Evolutionary conservation across 1,140 invertebrate species (phyloP), one percentile per base, ranked within the genome.

Genomic region (Musca vetustissima): DNA sequence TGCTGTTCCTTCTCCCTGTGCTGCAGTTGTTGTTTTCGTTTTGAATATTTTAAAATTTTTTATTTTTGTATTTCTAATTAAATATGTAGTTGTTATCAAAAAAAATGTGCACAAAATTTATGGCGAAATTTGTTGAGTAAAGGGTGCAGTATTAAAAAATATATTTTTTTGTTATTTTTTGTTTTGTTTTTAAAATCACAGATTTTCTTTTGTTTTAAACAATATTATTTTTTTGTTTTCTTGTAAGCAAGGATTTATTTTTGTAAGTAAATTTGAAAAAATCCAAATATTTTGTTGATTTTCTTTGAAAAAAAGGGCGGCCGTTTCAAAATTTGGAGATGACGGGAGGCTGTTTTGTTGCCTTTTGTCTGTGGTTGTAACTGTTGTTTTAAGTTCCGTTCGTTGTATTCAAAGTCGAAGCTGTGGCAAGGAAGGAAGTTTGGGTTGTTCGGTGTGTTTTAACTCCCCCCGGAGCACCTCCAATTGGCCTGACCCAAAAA

Each of bases 391-490:
- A 17, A 2, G 36, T 43, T 43, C 36, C 36, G 4, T 43, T 43
- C 36, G 36, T 43, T 43, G 36, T 43, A 11, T 43, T 7, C 36
- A 11, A 43, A 43, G 11, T 43, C 36, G 36, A 43, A 43, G 28
- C 8, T 28, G 8, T 28, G 28, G 8, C 28, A 28, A 28, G 28
- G 28, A 28, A 28, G 11, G n/a, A 17, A 17, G 49, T 52, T 52
- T 3, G 49, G 6, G 15, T 53, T 21, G 24, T 8, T 13, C n/a
- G 4, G 32, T 59, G 11, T 32, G 19, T n/a, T 66, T 49, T 8
- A 50, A 52, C 57, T 49, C 64, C 64, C 49, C 64, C 64, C 64
- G 49, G 47, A 66, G 64, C 64, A 66, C 64, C 64, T 66, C 64
- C 64, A 66, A 49, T 50, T 66, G 64, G 64, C 64, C 64, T 49